Evolutionary conservation across 2,113 vertebrate genomes (phyloP).

Genomic region (Thamnaconus septentrionalis): DNA sequence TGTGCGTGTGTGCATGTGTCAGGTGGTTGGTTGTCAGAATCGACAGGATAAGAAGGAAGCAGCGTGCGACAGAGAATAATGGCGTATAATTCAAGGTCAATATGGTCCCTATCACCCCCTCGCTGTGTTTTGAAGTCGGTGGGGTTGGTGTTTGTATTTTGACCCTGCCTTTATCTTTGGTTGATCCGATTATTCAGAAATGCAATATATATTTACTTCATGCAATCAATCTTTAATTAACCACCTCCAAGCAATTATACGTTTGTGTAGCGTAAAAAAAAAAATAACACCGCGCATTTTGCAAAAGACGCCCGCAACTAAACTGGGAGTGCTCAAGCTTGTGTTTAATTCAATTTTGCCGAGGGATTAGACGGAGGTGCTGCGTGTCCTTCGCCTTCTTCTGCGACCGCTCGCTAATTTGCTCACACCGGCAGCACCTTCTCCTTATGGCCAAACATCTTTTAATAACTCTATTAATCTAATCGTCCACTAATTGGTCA

Average conservation of each 20-base stretch:
- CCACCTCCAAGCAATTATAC: conserved; percentile 15
- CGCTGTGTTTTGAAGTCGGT: conserved; percentile 15
- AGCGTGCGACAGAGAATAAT: conserved; percentile 81
- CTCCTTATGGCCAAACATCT: conserved; percentile 58
- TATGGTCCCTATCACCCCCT: conserved; percentile 55
- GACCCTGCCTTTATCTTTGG: conserved; percentile 43
- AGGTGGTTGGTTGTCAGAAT: conserved; percentile 60
- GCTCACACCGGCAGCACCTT: conserved; percentile 51
- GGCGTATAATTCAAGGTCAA: conserved; percentile 76
- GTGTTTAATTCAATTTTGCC: conserved; percentile 51
- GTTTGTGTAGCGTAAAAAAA: too few relatives aligned
- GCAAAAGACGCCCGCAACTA: too few relatives aligned
- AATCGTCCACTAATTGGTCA: conserved; percentile 76
- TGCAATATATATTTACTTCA: not conserved
- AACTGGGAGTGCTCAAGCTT: too few relatives aligned
- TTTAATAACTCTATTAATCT: conserved; percentile 77
- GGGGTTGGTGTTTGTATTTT: conserved; percentile 41
- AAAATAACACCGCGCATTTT: too few relatives aligned
- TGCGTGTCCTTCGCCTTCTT: conserved; percentile 28
- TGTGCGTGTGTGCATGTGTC: conserved; percentile 6
- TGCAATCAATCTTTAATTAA: conserved; percentile 64
- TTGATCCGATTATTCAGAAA: too few relatives aligned
- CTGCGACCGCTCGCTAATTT: conserved; percentile 57
- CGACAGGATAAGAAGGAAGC: conserved; percentile 73
- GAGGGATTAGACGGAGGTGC: conserved; percentile 26